Evolutionary conservation across 2,797 vertebrate species (phyloP), one percentile per base, ranked within the genome.

Genomic region (Nyctibius grandis): DNA sequence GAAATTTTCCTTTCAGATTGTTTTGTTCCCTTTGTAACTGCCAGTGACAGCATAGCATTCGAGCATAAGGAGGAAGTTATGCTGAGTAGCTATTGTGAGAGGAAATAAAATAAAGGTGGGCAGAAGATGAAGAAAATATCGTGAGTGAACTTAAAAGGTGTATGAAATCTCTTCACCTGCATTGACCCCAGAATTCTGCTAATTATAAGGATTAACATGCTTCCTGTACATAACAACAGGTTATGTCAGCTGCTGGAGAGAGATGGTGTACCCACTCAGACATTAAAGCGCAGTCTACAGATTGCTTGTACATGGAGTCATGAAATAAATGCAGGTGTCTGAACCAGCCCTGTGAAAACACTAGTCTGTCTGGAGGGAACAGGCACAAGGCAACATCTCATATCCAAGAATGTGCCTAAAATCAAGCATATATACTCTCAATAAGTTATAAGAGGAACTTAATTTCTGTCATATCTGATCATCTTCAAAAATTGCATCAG

Each of bases 181-280:
- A 40, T 16, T 91, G 95, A 94, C 74, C 83, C 28, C 57, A 87
- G 92, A 92, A 95, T 59, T 72, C 50, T 91, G 85, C 34, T 97
- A 96, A 96, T 97, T 95, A 89, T 88, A 81, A 91, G 86, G 70
- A 97, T 96, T 97, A 97, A 61, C 87, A 90, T 57, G 68, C 56
- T 91, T 97, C 80, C 93, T 87, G 74, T 69, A 48, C 25, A 34
- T 82, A 96, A 94, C 91, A 95, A 90, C 64, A 82, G 68, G 63
- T 84, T 87, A 53, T 28, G 57, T 92, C 95, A 90, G 63, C 90
- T 96, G 89, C 69, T 94, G 85, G 86, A 89, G 81, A 68, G 73
- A 88, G 68, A 84, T 51, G 38, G 28, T 80, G 81, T 94, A 95
- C 93, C 74, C 96, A 95, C 86, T 87, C 95, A 81, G 68, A 78